Evolutionary conservation across 1,140 invertebrate species (phyloP).

Genomic region (Lepidurus apus): DNA sequence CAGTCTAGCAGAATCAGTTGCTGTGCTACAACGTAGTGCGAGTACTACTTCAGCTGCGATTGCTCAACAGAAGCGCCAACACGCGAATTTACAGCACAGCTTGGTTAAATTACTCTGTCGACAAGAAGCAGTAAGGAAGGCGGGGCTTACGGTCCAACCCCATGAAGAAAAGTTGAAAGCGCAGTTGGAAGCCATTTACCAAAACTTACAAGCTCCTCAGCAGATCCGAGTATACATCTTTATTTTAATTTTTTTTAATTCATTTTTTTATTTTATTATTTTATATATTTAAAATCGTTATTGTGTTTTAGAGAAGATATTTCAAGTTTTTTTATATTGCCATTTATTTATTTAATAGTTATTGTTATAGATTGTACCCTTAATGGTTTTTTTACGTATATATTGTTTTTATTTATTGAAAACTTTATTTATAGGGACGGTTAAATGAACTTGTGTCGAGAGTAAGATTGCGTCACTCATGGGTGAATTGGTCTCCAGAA

Average conservation of each 20-base stretch:
- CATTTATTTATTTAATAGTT: slow-evolving; percentile 31
- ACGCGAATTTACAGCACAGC: slow-evolving; percentile 68
- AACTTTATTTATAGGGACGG: slow-evolving; percentile 57
- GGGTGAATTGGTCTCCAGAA: slow-evolving; percentile 35
- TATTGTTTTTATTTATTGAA: neutral
- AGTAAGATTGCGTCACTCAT: slow-evolving; percentile 62
- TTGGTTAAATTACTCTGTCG: slow-evolving; percentile 76
- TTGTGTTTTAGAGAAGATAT: neutral
- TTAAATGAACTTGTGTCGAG: slow-evolving; percentile 85
- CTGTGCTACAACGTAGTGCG: slow-evolving; percentile 64
- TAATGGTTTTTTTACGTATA: slow-evolving; percentile 31
- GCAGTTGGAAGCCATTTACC: slow-evolving; percentile 75
- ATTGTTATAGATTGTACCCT: slow-evolving; percentile 36
- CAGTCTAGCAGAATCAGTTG: slow-evolving; percentile 67
- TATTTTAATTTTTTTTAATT: neutral
- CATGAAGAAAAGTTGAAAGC: slow-evolving; percentile 83
- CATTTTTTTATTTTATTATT: too few relatives aligned
- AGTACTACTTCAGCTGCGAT: slow-evolving; percentile 63
- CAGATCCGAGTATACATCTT: slow-evolving; percentile 69
- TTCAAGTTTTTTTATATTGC: neutral
- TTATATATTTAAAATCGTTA: neutral
- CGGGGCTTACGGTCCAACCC: slow-evolving; percentile 73
- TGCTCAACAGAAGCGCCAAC: slow-evolving; percentile 65
- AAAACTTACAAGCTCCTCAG: slow-evolving; percentile 80
- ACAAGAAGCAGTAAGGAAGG: slow-evolving; percentile 78